Conservation (phyloP, 1,140 invertebrate genomes). For the Heliothis virescens region DNA sequence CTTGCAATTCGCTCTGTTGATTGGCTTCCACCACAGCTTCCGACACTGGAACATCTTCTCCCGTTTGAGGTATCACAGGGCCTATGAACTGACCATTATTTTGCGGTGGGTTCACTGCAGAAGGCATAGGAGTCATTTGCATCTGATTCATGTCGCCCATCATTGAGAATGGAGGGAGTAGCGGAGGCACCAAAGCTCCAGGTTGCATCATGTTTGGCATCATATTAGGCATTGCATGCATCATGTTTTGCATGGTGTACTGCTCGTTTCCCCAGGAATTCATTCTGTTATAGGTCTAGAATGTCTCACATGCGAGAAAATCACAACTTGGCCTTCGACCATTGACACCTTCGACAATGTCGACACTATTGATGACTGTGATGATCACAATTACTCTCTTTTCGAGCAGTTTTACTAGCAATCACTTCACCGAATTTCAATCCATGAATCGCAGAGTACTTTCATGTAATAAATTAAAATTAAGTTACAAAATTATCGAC, state of each 20-base stretch:
- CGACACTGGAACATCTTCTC: neutral
- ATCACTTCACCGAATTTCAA: too few relatives aligned
- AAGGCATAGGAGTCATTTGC: neutral
- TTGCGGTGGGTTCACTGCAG: neutral
- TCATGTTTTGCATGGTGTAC: slow-evolving; percentile 39
- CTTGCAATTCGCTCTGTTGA: neutral
- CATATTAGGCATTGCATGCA: slow-evolving; percentile 23
- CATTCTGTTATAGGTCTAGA: neutral
- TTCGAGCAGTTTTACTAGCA: neutral
- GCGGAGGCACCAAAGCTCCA: neutral
- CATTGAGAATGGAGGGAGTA: neutral
- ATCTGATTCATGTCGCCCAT: slow-evolving; percentile 21
- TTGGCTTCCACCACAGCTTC: neutral
- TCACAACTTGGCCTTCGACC: too few relatives aligned
- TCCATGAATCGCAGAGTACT: too few relatives aligned
- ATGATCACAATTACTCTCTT: neutral
- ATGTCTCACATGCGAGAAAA: neutral
- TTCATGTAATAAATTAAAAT: too few relatives aligned
- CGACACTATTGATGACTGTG: neutral
- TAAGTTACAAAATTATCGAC: too few relatives aligned
- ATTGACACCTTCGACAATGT: too few relatives aligned
- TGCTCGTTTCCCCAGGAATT: slow-evolving; percentile 45
- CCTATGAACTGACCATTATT: neutral
- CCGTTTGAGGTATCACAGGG: neutral
- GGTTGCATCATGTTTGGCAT: slow-evolving; percentile 37